Percentiles rank a stretch among this genome's conserved stretches.
Conservation (phyloP, 2,113 vertebrate genomes). For the Zosterops japonicus region DNA sequence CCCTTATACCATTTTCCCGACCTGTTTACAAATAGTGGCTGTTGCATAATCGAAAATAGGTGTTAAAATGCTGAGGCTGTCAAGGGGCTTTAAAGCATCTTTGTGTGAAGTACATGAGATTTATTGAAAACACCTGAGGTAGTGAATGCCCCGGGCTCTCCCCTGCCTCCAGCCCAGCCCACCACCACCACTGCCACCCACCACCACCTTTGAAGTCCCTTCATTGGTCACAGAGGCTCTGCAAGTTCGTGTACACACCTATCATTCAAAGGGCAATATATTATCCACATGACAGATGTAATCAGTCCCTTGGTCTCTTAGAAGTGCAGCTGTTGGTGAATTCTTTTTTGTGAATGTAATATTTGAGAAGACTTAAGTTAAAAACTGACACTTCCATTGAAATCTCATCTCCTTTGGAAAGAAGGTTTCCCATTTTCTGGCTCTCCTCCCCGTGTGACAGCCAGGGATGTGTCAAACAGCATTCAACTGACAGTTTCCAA, state of each 20-base stretch:
- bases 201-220: slow-evolving; percentile 59
- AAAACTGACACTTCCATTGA: slow-evolving; percentile 75
- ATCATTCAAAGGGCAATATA: slow-evolving; percentile 61
- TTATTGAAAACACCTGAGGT: slow-evolving; percentile 55
- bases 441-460: slow-evolving; percentile 42
- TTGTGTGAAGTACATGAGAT: slow-evolving; percentile 22
- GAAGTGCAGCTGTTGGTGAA: slow-evolving; percentile 74
- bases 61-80: slow-evolving; percentile 48
- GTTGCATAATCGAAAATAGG: slow-evolving; percentile 56
- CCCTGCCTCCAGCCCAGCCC: slow-evolving; percentile 30
- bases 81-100: slow-evolving; percentile 45
- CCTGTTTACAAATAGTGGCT: slow-evolving; percentile 68
- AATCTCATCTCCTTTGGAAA: slow-evolving; percentile 70
- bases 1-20: slow-evolving; percentile 62
- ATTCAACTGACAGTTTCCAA: slow-evolving; percentile 65
- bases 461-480: slow-evolving; percentile 68
- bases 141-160: background rate
- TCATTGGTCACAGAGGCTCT: background rate
- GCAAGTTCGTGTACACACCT: slow-evolving; percentile 53
- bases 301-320: slow-evolving; percentile 75
- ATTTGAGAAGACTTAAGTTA: slow-evolving; percentile 71
- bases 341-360: slow-evolving; percentile 77
- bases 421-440: slow-evolving; percentile 66
- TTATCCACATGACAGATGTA: slow-evolving; percentile 67
- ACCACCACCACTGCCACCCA: slow-evolving; percentile 30